These are phyloP conservation scores for Dallia pectoralis DNA, from an alignment of 2,797 vertebrate genomes.

Conservation along the genomic window DNA sequence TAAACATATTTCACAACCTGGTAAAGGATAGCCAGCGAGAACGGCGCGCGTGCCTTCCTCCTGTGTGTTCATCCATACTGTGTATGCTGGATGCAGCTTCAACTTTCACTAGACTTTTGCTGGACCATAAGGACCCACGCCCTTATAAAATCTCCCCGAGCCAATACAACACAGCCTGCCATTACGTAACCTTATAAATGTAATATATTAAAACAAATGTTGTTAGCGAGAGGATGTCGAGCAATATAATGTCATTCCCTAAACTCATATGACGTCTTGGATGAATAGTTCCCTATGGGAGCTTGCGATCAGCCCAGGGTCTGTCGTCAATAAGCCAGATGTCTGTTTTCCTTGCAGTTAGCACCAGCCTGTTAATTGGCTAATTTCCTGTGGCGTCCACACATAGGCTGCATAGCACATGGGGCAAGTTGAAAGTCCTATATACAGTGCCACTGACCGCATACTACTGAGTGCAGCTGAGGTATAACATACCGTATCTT, in stretches of 20 bases:
- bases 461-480: too few relatives aligned
- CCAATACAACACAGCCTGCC: background rate
- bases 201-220: background rate
- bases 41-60: too few relatives aligned
- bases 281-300: background rate
- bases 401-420: background rate
- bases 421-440: background rate
- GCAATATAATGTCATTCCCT: background rate
- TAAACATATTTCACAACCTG: too few relatives aligned
- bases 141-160: too few relatives aligned
- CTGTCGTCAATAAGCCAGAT: constrained; percentile 13
- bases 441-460: too few relatives aligned
- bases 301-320: background rate
- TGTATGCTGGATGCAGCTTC: too few relatives aligned
- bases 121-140: too few relatives aligned
- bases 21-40: too few relatives aligned
- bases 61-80: too few relatives aligned
- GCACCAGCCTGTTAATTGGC: constrained; percentile 37
- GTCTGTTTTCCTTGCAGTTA: constrained; percentile 35
- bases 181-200: background rate
- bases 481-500: too few relatives aligned
- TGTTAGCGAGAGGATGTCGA: constrained; percentile 1
- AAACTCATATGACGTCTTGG: background rate
- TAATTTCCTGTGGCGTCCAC: constrained; percentile 28
- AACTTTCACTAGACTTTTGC: too few relatives aligned